Conservation (phyloP, 2,888 invertebrate species). For the Mesoligia furuncula region DNA sequence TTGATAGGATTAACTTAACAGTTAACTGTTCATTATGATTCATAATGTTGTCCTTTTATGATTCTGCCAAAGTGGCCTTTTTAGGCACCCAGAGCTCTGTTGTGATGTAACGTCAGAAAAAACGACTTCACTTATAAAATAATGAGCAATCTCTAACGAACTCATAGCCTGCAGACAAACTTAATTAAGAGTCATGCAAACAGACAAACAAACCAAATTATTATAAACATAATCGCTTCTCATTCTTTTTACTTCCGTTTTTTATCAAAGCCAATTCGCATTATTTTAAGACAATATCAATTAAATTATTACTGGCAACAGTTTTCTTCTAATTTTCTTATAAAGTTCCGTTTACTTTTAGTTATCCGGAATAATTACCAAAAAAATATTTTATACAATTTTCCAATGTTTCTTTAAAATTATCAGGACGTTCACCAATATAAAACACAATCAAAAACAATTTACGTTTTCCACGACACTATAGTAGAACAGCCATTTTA, state of each 20-base stretch:
- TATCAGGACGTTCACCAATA: background rate
- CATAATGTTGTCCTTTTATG: too few species aligned
- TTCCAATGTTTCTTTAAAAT: conserved; percentile 5
- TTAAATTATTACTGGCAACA: background rate
- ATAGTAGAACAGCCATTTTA: background rate
- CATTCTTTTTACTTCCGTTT: background rate
- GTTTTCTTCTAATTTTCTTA: background rate
- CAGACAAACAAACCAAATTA: conserved; percentile 26
- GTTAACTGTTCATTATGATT: too few species aligned
- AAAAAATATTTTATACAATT: background rate
- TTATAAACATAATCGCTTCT: conserved; percentile 17
- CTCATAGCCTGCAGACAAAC: conserved; percentile 3
- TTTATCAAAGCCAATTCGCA: conserved; percentile 25
- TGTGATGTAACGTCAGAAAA: conserved; percentile 49
- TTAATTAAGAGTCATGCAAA: background rate
- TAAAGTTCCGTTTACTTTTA: background rate
- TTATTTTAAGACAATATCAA: background rate
- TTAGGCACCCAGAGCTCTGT: too few species aligned
- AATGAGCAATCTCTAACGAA: conserved; percentile 48
- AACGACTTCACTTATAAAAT: conserved; percentile 51
- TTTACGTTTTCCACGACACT: conserved; percentile 15
- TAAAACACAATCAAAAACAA: conserved; percentile 19
- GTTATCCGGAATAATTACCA: background rate
- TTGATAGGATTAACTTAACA: too few species aligned
- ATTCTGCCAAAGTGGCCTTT: too few species aligned